Evolutionary conservation across 30 jellyfish, hydroid and myxozoan genomes (phyloP).

Genomic region (Pelagia noctiluca): DNA sequence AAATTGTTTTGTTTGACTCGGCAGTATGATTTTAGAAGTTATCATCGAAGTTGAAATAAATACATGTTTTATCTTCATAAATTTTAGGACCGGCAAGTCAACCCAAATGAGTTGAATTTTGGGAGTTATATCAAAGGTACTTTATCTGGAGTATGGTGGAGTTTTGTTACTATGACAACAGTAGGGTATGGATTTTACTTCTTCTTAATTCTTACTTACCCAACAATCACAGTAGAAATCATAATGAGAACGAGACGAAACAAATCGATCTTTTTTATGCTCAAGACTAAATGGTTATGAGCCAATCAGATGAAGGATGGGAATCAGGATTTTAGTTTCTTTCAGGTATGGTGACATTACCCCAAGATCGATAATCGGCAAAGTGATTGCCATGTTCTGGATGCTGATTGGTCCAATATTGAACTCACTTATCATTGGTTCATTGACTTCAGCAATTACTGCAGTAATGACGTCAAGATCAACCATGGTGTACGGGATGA

Average conservation of each 20-base stretch:
- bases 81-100: slow-evolving; percentile 65
- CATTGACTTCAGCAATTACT: slow-evolving; percentile 69
- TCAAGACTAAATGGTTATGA: too few species aligned
- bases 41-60: too few species aligned
- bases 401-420: slow-evolving; percentile 81
- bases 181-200: slow-evolving; percentile 86
- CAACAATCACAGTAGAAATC: too few species aligned
- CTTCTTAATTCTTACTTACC: too few species aligned
- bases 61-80: too few species aligned
- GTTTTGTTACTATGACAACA: slow-evolving; percentile 91
- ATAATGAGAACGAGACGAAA: too few species aligned
- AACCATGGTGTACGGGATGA: slow-evolving; percentile 66
- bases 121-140: slow-evolving; percentile 72
- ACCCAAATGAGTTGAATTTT: slow-evolving; percentile 69
- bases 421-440: slow-evolving; percentile 76
- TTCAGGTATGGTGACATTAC: slow-evolving; percentile 89
- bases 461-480: slow-evolving; percentile 28
- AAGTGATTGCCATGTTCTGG: slow-evolving; percentile 68
- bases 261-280: too few species aligned
- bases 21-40: too few species aligned
- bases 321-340: too few species aligned
- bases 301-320: too few species aligned
- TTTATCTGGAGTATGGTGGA: slow-evolving; percentile 84
- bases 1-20: too few species aligned
- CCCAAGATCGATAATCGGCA: slow-evolving; percentile 73